Evolutionary conservation across 2,797 vertebrate species (phyloP).

Genomic region (Podargus strigoides): DNA sequence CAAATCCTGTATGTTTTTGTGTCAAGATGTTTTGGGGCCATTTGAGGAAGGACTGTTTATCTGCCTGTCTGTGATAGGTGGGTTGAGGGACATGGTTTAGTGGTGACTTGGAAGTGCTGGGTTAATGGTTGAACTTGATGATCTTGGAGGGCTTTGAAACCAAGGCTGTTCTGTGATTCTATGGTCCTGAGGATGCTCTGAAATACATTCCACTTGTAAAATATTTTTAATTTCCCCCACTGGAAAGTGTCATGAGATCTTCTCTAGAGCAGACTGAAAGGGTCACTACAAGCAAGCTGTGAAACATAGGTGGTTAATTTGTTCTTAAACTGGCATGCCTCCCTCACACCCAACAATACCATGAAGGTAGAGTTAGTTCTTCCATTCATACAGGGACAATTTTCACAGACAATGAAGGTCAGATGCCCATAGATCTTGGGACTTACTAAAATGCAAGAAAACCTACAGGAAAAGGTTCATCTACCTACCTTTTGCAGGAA

Average conservation of each 20-base stretch:
- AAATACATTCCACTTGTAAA: not conserved
- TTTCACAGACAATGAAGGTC: not conserved
- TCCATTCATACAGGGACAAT: too few relatives aligned
- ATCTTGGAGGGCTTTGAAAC: too few relatives aligned
- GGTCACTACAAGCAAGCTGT: not conserved
- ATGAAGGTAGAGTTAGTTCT: not conserved
- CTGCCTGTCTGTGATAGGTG: not conserved
- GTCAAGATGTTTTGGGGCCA: not conserved
- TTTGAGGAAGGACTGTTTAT: not conserved
- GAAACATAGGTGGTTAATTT: not conserved
- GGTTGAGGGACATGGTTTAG: too few relatives aligned
- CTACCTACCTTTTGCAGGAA: rapidly evolving
- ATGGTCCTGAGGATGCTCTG: not conserved
- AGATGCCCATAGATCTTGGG: not conserved
- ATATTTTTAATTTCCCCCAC: rapidly evolving
- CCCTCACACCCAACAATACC: rapidly evolving
- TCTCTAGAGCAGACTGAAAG: not conserved
- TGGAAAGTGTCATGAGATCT: not conserved
- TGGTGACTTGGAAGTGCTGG: too few relatives aligned
- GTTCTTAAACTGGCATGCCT: not conserved
- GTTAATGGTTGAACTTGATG: too few relatives aligned
- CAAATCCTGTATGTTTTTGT: not conserved
- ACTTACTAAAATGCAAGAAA: not conserved
- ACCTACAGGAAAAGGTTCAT: not conserved
- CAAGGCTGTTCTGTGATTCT: too few relatives aligned